Conservation (phyloP, 2,113 vertebrate species). For the Pelusios castaneus region DNA sequence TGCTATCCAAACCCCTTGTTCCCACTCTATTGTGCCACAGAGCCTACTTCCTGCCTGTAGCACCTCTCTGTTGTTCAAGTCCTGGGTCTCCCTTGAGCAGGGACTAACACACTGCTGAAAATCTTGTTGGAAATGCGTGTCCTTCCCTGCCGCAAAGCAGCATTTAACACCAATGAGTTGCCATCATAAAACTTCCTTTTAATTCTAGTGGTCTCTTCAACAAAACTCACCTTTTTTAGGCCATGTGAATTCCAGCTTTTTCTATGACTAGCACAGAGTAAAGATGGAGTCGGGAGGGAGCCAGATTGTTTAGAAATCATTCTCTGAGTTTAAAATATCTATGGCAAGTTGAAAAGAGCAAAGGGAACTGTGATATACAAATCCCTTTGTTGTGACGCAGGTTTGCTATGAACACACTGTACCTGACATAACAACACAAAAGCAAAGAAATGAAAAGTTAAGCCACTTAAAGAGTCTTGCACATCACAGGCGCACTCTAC, state of each 20-base stretch:
- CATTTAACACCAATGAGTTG: neutral
- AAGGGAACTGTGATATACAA: neutral
- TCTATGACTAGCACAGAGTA: neutral
- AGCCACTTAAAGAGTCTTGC: neutral
- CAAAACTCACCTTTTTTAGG: neutral
- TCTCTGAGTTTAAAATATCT: neutral
- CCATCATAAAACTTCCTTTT: neutral
- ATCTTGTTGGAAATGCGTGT: rapidly evolving
- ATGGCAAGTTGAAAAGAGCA: neutral
- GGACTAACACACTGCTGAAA: neutral
- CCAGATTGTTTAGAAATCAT: neutral
- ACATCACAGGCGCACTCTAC: neutral
- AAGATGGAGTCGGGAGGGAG: neutral
- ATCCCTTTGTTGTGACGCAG: too few species aligned
- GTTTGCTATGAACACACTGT: neutral
- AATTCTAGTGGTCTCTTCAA: neutral
- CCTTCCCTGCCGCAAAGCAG: neutral
- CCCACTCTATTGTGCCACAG: neutral
- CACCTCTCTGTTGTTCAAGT: neutral
- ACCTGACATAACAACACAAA: neutral
- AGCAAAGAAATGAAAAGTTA: neutral
- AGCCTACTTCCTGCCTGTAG: neutral
- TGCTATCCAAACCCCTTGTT: neutral
- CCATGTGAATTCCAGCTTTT: neutral
- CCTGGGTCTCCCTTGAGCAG: neutral